Conservation (phyloP, 1,140 invertebrate species). For the Cyclina sinensis region DNA sequence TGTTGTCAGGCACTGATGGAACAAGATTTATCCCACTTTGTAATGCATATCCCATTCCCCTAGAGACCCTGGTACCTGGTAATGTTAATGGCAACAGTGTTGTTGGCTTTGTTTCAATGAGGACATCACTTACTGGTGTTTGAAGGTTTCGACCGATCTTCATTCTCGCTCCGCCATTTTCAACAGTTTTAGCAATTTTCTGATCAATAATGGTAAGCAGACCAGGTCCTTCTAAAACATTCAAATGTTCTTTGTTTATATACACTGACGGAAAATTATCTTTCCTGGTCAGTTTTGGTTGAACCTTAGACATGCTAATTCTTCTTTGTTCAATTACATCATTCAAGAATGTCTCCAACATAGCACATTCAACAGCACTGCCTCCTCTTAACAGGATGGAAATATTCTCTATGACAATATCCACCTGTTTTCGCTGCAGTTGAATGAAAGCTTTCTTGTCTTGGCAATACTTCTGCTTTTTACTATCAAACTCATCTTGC, state of each 20-base stretch:
- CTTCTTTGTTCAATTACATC: not conserved
- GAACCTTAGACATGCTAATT: not conserved
- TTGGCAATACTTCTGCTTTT: not conserved
- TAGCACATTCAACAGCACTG: constrained; percentile 5
- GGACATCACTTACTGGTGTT: not conserved
- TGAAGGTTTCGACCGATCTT: not conserved
- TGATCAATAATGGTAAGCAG: not conserved
- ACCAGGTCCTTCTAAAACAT: not conserved
- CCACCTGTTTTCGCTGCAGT: not conserved
- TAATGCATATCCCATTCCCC: no score
- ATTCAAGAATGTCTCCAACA: not conserved
- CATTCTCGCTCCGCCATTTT: not conserved
- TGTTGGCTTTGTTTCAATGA: no score
- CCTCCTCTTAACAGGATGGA: constrained; percentile 2
- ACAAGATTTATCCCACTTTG: no score
- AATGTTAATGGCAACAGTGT: no score
- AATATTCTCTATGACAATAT: not conserved
- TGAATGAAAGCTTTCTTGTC: not conserved
- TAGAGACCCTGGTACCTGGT: no score
- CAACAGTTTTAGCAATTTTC: not conserved
- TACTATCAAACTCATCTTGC: not conserved
- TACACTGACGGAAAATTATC: not conserved
- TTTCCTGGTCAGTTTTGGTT: not conserved
- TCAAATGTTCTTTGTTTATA: not conserved
- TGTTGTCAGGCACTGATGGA: no score